Evolutionary conservation across 2,113 vertebrate genomes (phyloP).

Genomic region (Athene noctua): DNA sequence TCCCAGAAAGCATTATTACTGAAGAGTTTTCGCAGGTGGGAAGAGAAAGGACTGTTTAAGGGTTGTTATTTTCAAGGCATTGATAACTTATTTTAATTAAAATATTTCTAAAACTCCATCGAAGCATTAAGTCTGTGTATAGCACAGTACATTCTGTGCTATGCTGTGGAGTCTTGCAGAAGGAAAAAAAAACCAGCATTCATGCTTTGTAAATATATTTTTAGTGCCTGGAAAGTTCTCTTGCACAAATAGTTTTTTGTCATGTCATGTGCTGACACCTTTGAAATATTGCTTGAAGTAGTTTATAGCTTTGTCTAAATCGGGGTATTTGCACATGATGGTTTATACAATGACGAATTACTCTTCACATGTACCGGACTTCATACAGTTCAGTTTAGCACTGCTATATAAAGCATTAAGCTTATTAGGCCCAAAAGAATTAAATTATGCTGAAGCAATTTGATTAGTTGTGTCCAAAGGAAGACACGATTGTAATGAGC

Average conservation of each 20-base stretch:
- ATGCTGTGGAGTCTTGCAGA: not conserved
- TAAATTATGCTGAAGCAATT: conserved; percentile 39
- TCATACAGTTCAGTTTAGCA: not conserved
- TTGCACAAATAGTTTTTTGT: not conserved
- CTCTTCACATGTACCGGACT: not conserved
- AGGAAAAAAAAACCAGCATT: not conserved
- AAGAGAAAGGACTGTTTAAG: not conserved
- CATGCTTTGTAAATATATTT: not conserved
- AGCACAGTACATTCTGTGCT: not conserved
- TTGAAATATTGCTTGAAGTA: not conserved
- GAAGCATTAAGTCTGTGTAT: not conserved
- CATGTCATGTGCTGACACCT: not conserved
- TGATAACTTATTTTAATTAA: not conserved
- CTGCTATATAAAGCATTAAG: conserved; percentile 52
- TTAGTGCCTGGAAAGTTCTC: not conserved
- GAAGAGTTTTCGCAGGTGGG: not conserved
- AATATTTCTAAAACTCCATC: not conserved
- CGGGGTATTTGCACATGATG: not conserved
- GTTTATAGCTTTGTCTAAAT: not conserved
- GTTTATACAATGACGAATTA: not conserved
- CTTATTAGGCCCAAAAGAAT: not conserved
- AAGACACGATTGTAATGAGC: not conserved
- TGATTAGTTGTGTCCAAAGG: conserved; percentile 26
- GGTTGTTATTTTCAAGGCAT: not conserved
- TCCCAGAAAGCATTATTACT: not conserved